These are phyloP conservation scores for Leucoraja erinaceus DNA, from an alignment of 2,113 vertebrate genomes.

Conservation along the genomic window DNA sequence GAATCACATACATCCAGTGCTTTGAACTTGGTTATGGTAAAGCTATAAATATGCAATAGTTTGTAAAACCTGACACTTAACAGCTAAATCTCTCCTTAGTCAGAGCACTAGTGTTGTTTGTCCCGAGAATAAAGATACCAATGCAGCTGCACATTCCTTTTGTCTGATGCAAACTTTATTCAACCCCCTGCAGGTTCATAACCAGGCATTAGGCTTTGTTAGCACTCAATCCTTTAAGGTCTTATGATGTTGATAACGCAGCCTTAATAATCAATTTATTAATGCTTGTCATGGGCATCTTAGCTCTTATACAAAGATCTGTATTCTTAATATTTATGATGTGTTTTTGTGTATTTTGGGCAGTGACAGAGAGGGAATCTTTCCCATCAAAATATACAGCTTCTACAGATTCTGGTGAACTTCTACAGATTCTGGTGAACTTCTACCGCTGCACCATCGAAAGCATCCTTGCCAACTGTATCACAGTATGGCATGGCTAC, in stretches of 20 bases:
- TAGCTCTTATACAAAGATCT: neutral
- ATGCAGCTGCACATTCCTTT: neutral
- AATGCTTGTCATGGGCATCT: neutral
- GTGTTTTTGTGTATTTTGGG: neutral
- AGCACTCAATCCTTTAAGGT: neutral
- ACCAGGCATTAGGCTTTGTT: neutral
- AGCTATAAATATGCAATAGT: neutral
- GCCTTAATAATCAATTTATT: neutral
- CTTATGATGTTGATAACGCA: no score
- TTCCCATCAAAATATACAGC: no score
- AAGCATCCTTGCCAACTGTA: no score
- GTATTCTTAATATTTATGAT: neutral
- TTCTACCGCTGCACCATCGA: no score
- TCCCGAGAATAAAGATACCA: neutral
- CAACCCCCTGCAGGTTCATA: conserved; percentile 9
- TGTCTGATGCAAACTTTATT: conserved; percentile 14
- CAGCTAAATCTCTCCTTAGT: neutral
- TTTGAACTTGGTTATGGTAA: conserved; percentile 7
- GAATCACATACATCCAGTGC: neutral
- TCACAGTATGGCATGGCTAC: no score
- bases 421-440: no score
- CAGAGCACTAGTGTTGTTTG: neutral
- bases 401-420: no score
- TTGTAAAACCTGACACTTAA: conserved; percentile 1
- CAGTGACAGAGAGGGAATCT: neutral